Evolutionary conservation across 2,797 vertebrate genomes (phyloP), one percentile per base, ranked within the genome.

Genomic region (Mionectes olivaceus): DNA sequence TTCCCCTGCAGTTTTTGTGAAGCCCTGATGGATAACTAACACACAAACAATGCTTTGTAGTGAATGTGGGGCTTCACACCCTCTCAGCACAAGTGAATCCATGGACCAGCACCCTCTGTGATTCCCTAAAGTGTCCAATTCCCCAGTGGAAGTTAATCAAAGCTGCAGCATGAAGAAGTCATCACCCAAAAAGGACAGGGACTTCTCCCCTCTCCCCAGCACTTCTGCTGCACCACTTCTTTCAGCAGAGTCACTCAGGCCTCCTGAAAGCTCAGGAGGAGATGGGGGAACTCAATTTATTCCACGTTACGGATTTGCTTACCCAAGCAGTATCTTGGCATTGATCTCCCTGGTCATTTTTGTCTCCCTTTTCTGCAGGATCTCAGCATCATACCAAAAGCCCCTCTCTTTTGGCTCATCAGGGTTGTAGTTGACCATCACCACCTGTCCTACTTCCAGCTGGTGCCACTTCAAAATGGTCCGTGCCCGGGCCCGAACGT

Each of bases 361-460:
- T 0, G 98, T 99, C 93, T 99, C 99, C 27, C 98, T 98, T 95
- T 99, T 99, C 59, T 96, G 98, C 97, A 99, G 97, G 92, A 99
- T 99, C 97, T 99, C 98, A 0, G 99, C 99, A 0, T 99, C 99
- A 0, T 99, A 99, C 99, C 99, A 99, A 97, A 99, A 99, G 6
- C 99, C 99, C 0, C 99, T 98, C 84, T 99, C 99, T 86, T 98
- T 99, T 15, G 99, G 98, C 6, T 99, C 99, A 9, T 99, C 99
- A 0, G 99, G 98, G 91, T 99, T 99, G 92, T 98, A 99, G 98
- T 99, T 99, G 46, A 99, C 98, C 99, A 99, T 99, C 39, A 99
- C 99, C 9, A 99, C 95, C 97, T 99, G 99, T 23, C 99, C 99
- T 9, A 97, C 95, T 84, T 99, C 98, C 83, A 99, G 97, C 88